Evolutionary conservation across 2,888 invertebrate species (phyloP), one percentile per base, ranked within the genome.

Genomic region (Orchestes rusci): DNA sequence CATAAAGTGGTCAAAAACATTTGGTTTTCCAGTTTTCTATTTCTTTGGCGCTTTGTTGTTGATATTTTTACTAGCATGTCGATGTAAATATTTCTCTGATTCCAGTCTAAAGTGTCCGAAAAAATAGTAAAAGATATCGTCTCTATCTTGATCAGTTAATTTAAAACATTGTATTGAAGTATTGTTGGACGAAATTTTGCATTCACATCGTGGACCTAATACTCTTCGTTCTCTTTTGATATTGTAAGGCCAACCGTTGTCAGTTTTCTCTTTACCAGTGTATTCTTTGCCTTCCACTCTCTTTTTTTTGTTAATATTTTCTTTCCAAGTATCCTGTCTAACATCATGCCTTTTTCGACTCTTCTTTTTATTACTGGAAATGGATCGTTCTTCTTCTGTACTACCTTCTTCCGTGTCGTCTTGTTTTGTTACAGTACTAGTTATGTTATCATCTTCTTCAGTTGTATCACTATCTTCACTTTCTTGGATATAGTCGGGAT

Each of bases 381-480:
- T 19, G 40, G 20, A 40, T 32, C 40, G 40, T 40, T 35, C 20
- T 35, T 40, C 40, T 40, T 40, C 40, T 40, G 17, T 40, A 40
- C 40, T 10, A 18, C 32, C 41, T 35, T 41, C 33, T 41, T 41
- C 41, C 23, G 41, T 41, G 10, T 41, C 13, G 15, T 41, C 23
- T 20, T 40, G 40, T 40, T 40, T 19, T 36, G 16, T 41, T 23
- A 34, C 34, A 41, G 41, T 41, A 41, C 41, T 36, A 16, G 41
- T 41, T 41, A 41, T 41, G 34, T 41, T 20, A 41, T 41, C 32
- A 41, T 35, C 34, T 23, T 41, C 34, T 41, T 41, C 41, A 34
- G 27, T 41, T 36, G 34, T 20, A 41, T 0, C 28, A 41, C 41
- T 41, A 32, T 31, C 32, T 31, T 31, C 12, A 31, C 31, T 31